phyloP scores from a whole-genome alignment of 2,888 invertebrate genomes.

The Ichneumoninae sp. region DNA sequence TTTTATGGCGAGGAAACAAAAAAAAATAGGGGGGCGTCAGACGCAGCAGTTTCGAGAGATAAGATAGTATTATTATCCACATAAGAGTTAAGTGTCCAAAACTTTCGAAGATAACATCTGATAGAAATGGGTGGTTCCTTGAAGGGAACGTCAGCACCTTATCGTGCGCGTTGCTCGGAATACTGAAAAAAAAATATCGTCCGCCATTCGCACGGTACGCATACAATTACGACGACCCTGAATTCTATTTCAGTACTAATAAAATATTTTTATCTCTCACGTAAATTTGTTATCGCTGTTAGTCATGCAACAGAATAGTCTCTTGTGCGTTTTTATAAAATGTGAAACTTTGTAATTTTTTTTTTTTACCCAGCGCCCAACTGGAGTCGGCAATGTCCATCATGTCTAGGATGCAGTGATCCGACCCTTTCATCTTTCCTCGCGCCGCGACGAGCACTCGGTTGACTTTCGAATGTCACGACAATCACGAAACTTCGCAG shows the following conservation, averaged over 20 bases:
- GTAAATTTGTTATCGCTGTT: not conserved
- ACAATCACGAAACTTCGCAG: conserved; percentile 28
- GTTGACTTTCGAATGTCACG: conserved; percentile 26
- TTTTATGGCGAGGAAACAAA: not conserved
- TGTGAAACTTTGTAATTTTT: conserved; percentile 22
- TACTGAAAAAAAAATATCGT: not conserved
- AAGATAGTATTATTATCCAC: not conserved
- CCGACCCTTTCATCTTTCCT: conserved; percentile 61
- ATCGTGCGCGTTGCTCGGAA: not conserved
- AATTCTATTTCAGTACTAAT: no score
- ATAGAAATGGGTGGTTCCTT: conserved; percentile 36
- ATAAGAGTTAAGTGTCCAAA: conserved; percentile 21
- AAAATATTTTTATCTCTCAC: no score
- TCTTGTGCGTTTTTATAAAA: not conserved
- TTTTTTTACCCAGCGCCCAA: conserved; percentile 69
- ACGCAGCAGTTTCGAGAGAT: conserved; percentile 8
- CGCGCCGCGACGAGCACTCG: not conserved
- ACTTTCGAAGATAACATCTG: conserved; percentile 7
- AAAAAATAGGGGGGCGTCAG: not conserved
- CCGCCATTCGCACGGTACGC: not conserved
- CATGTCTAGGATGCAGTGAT: conserved; percentile 72
- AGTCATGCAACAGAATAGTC: not conserved
- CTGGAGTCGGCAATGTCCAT: conserved; percentile 63
- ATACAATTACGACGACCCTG: no score
- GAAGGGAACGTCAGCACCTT: conserved; percentile 18